Base-by-base conservation (phyloP, 2,888 invertebrate species). In the Helleia helle region DNA sequence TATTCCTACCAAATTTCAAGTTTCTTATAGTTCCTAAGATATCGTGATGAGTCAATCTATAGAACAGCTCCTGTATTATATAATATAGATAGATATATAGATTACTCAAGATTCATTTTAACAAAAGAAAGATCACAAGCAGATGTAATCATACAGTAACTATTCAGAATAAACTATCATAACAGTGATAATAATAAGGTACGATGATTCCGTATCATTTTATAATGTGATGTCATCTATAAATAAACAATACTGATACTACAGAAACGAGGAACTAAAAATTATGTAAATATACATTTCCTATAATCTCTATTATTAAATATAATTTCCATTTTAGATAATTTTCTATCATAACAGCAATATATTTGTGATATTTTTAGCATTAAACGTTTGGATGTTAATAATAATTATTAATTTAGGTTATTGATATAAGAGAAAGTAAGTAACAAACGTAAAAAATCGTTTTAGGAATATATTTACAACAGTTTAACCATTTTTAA, bases 401-500 rank as follows among this genome's bases (percentile, higher is more conserved):
- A 22, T 22, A 22, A 22, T 22, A 22, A 8, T 22, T 7, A 22
- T 7, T 8, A 22, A 22, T 6, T 22, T 7, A 22, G 8, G 4
- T 3, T 7, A 6, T 22, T 22, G 8, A 22, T 22, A 22, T 15
- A 22, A 7, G n/a, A 2, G 11, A 26, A 26, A 9, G n/a, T n/a
- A 25, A n/a, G 9, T 22, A 24, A 25, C 25, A 31, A 15, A 29
- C 40, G 15, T n/a, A 17, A 38, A 34, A 38, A 30, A 15, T 41
- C 25, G 25, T 31, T 39, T 15, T 7, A 15, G 29, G 24, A 39
- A 38, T 24, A 39, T 44, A 46, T 44, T 46, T 44, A 44, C 44
- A 42, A 31, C 24, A 9, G 25, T 9, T 25, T 22, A 5, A 8
- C 8, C 8, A 22, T 22, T 38, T 38, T 38, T 8, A 34, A 14